A percentile compares a stretch with the other conserved stretches of the same genome.
phyloP scores from a whole-genome alignment of 2,888 invertebrate genomes.

The Drosophila recens region DNA sequence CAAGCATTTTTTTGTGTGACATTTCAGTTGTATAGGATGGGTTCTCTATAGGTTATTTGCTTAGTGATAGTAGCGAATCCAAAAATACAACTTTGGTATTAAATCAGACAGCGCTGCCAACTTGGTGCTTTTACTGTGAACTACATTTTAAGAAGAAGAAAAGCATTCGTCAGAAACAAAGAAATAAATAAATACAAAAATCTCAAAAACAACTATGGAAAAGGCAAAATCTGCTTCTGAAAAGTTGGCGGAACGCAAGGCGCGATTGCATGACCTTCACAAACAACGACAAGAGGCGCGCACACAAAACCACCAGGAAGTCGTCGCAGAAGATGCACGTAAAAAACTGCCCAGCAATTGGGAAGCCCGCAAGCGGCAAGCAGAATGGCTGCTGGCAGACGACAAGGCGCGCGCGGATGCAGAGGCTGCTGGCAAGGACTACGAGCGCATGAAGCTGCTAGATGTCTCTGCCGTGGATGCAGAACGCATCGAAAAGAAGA shows the following conservation, averaged over 20 bases:
- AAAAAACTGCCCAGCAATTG: conserved; percentile 96
- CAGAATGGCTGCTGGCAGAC: conserved; percentile 97
- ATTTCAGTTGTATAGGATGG: no score
- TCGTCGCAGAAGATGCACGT: conserved; percentile 97
- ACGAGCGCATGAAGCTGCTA: conserved; percentile 94
- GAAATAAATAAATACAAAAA: conserved; percentile 16
- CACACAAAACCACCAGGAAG: conserved; percentile 96
- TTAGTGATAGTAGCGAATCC: no score
- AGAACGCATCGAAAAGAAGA: conserved; percentile 92
- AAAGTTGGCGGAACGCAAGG: conserved; percentile 92
- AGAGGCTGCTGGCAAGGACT: conserved; percentile 92
- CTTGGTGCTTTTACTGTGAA: not conserved
- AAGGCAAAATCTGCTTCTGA: conserved; percentile 85
- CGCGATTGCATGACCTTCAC: conserved; percentile 90
- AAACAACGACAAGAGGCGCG: conserved; percentile 94
- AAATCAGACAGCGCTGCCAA: conserved; percentile 23
- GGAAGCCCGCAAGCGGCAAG: conserved; percentile 95
- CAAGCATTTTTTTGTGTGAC: no score
- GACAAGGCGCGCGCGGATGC: conserved; percentile 93
- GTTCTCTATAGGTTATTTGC: no score
- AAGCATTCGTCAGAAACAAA: conserved; percentile 3
- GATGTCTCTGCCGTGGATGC: conserved; percentile 96
- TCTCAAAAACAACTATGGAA: conserved; percentile 54
- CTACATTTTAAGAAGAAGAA: conserved; percentile 8
- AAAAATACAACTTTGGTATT: conserved; percentile 12